These are phyloP conservation scores for Chrysopilus asiliformis DNA, from an alignment of 2,888 invertebrate genomes.

Conservation along the genomic window DNA sequence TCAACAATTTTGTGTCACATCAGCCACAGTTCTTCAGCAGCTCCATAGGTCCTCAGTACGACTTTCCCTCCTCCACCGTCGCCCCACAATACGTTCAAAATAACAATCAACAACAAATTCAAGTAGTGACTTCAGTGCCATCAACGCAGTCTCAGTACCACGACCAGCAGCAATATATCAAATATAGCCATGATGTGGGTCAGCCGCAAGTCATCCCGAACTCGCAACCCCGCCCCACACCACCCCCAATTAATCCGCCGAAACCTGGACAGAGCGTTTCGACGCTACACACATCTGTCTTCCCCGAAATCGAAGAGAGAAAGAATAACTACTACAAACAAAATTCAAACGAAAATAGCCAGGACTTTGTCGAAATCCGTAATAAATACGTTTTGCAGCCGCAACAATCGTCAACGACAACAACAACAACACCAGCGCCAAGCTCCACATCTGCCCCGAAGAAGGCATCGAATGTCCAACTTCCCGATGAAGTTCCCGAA, in stretches of 20 bases:
- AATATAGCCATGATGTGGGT: constrained; percentile 3
- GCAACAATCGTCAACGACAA: constrained; percentile 14
- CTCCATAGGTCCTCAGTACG: constrained; percentile 19
- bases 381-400: constrained; percentile 1
- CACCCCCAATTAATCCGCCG: constrained; percentile 8
- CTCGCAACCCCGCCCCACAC: constrained; percentile 24
- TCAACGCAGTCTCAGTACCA: constrained; percentile 15
- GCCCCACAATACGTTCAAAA: constrained; percentile 28
- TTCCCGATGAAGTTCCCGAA: constrained; percentile 82
- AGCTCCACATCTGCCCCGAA: constrained; percentile 20
- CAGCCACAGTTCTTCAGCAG: constrained; percentile 12
- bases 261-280: constrained; percentile 29
- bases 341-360: constrained; percentile 6
- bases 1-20: constrained; percentile 23
- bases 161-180: not conserved
- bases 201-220: constrained; percentile 23
- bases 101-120: constrained; percentile 30
- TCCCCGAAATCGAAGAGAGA: constrained; percentile 28
- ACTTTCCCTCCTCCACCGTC: constrained; percentile 19
- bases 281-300: constrained; percentile 32
- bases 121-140: constrained; percentile 33
- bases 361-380: constrained; percentile 1
- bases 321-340: constrained; percentile 8
- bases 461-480: constrained; percentile 37
- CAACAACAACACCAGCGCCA: constrained; percentile 22